Percentiles rank a stretch among this genome's conserved stretches.
These are phyloP conservation scores for Alligator sinensis DNA, from an alignment of 2,113 vertebrate species.

Conservation along the genomic window DNA sequence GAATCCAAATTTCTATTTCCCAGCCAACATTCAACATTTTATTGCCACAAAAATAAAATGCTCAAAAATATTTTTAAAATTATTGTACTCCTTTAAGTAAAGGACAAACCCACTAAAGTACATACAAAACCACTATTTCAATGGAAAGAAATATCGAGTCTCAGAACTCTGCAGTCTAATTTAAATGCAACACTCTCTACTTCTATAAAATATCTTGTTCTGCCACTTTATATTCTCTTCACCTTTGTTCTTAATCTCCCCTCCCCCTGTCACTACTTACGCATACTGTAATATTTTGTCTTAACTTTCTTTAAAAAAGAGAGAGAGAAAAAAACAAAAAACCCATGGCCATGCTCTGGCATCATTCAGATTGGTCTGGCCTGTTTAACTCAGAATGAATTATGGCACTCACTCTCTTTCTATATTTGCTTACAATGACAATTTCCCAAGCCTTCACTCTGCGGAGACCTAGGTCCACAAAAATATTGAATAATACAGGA, in stretches of 20 bases:
- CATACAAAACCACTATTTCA: background rate
- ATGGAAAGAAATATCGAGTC: constrained; percentile 25
- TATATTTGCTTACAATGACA: background rate
- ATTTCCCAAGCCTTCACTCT: background rate
- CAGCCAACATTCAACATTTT: background rate
- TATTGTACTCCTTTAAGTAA: background rate
- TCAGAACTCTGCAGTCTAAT: background rate
- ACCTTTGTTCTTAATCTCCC: background rate
- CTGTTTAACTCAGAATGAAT: constrained; percentile 20
- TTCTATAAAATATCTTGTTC: constrained; percentile 22
- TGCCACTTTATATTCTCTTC: background rate
- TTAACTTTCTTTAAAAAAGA: constrained; percentile 26
- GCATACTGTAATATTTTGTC: constrained; percentile 3
- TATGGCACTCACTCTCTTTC: background rate
- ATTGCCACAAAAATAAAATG: background rate
- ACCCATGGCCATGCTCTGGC: background rate
- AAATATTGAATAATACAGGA: background rate
- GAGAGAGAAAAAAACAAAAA: background rate
- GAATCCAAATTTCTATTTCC: constrained; percentile 18
- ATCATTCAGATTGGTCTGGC: background rate
- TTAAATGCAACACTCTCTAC: constrained; percentile 33
- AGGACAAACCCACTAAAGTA: constrained; percentile 8
- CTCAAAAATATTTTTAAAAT: constrained; percentile 9
- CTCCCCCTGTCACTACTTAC: background rate
- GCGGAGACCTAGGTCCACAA: background rate